Evolutionary conservation across 1,140 invertebrate genomes (phyloP).

Genomic region (Lasioglossum albipes): DNA sequence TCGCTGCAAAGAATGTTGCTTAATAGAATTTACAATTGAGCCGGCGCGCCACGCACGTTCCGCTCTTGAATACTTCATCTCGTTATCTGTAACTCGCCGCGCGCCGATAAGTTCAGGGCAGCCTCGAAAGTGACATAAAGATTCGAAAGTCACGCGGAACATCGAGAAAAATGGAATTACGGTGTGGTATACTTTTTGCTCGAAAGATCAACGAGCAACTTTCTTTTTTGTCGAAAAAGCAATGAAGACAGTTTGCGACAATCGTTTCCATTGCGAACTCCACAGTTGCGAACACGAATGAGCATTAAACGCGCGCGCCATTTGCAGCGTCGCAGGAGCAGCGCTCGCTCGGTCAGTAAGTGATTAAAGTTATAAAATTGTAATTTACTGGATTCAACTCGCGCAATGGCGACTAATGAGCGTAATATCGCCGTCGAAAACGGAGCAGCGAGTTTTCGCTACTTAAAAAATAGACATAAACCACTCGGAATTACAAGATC

Average conservation of each 20-base stretch:
- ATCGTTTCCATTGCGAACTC: too few species aligned
- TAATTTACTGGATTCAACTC: slow-evolving; percentile 26
- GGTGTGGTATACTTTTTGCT: too few species aligned
- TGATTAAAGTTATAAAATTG: slow-evolving; percentile 30
- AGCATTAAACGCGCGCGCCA: slow-evolving; percentile 9
- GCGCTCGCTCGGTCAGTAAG: slow-evolving; percentile 19
- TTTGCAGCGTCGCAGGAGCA: too few species aligned
- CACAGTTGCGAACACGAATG: neutral
- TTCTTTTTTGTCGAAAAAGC: too few species aligned
- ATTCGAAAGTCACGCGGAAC: too few species aligned
- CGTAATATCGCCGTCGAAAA: slow-evolving; percentile 4
- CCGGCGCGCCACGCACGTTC: neutral
- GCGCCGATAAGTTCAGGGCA: too few species aligned
- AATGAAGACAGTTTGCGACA: too few species aligned
- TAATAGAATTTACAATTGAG: slow-evolving; percentile 10
- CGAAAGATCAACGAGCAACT: too few species aligned
- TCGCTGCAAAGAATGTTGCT: neutral
- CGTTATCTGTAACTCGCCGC: too few species aligned
- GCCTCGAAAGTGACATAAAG: too few species aligned
- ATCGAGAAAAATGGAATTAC: too few species aligned
- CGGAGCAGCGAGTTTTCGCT: slow-evolving; percentile 4
- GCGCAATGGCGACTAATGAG: slow-evolving; percentile 32
- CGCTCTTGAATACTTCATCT: too few species aligned
- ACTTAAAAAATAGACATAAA: neutral
- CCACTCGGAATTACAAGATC: neutral